Evolutionary conservation across 1,140 invertebrate species (phyloP).

Genomic region (Monomorium pharaonis): DNA sequence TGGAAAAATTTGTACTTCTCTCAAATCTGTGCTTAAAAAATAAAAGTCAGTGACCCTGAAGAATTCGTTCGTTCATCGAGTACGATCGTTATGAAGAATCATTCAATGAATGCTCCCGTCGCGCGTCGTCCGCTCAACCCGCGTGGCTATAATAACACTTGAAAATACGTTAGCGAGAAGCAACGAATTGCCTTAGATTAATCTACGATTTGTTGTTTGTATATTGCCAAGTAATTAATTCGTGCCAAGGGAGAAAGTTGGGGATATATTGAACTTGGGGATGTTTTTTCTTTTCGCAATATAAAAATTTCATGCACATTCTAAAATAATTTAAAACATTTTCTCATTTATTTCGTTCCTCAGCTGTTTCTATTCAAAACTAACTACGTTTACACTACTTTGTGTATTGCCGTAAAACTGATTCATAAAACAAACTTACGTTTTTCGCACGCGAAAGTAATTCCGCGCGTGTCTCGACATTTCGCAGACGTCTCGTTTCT

Average conservation of each 20-base stretch:
- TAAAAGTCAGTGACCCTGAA: conserved; percentile 28
- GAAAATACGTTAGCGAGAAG: conserved; percentile 22
- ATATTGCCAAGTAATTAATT: conserved; percentile 34
- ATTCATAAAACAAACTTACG: neutral
- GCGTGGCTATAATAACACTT: conserved; percentile 52
- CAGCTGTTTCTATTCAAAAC: neutral
- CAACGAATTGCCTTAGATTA: conserved; percentile 57
- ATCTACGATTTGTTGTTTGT: conserved; percentile 32
- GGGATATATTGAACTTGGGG: neutral
- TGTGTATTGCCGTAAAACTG: neutral
- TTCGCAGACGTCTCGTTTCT: conserved; percentile 47
- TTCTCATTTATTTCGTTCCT: neutral
- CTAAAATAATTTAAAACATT: neutral
- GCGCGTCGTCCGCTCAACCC: neutral
- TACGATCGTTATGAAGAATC: conserved; percentile 38
- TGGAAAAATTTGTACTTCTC: conserved; percentile 43
- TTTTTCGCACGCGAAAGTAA: conserved; percentile 39
- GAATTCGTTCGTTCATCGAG: conserved; percentile 1
- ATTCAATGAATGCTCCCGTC: conserved; percentile 50
- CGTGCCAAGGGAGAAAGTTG: conserved; percentile 7
- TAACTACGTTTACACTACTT: neutral
- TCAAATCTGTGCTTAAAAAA: neutral
- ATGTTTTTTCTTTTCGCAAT: neutral
- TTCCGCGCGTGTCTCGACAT: conserved; percentile 35
- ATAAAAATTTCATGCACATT: neutral